Evolutionary conservation across 2,888 invertebrate species (phyloP).

Genomic region (Aplocera efformata): DNA sequence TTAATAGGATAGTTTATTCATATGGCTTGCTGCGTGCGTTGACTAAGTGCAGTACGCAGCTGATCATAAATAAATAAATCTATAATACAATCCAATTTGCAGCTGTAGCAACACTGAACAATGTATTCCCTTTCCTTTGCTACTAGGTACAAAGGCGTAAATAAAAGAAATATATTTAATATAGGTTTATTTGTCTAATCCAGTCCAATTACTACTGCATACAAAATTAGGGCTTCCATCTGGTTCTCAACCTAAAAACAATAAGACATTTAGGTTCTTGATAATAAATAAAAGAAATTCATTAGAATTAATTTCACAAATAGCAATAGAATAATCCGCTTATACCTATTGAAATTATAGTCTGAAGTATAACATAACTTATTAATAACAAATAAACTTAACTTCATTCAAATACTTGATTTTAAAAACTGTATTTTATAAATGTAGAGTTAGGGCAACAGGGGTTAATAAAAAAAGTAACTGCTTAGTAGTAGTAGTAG

Average conservation of each 20-base stretch:
- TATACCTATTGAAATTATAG: conserved; percentile 10
- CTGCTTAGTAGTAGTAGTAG: no score
- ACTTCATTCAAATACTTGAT: background rate
- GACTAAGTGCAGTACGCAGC: no score
- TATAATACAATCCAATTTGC: no score
- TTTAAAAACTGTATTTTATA: no score
- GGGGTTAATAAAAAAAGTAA: background rate
- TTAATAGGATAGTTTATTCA: no score
- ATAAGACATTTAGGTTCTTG: conserved; percentile 36
- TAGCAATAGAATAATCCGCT: conserved; percentile 21
- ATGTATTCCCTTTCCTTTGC: no score
- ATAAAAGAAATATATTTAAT: conserved; percentile 33
- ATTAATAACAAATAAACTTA: background rate
- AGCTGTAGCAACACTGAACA: no score
- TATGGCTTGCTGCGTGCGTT: no score
- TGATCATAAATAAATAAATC: no score
- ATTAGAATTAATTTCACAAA: no score
- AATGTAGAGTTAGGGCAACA: background rate
- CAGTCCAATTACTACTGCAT: conserved; percentile 56
- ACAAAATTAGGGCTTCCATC: conserved; percentile 60
- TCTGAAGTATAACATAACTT: conserved; percentile 13
- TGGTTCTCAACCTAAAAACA: conserved; percentile 54
- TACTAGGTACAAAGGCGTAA: no score
- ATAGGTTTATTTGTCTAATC: conserved; percentile 52
- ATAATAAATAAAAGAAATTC: conserved; percentile 26